Conservation (phyloP, 2,113 vertebrate genomes). For the Triplophysa rosa region DNA sequence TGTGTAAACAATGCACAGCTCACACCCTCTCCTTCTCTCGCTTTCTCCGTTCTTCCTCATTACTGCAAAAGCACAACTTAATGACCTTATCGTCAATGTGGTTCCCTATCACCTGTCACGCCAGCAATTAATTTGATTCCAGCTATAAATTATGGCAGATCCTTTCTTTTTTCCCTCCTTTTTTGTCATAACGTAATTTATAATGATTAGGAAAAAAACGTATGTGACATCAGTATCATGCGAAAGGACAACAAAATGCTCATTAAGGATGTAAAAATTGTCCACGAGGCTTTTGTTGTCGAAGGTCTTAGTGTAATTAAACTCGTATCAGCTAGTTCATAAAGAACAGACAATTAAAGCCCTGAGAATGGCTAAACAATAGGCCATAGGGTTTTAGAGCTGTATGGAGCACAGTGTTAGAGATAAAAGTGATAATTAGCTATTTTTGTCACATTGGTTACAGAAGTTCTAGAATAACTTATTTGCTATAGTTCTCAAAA, state of each 20-base stretch:
- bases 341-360: constrained; percentile 54
- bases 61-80: constrained; percentile 75
- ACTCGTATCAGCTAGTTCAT: constrained; percentile 42
- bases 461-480: constrained; percentile 19
- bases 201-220: constrained; percentile 51
- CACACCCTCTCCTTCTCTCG: constrained; percentile 23
- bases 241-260: constrained; percentile 68
- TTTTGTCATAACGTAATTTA: constrained; percentile 56
- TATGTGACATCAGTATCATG: constrained; percentile 64
- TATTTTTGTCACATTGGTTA: constrained; percentile 35
- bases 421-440: constrained; percentile 42
- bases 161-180: constrained; percentile 32
- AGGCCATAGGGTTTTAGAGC: constrained; percentile 20
- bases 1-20: constrained; percentile 83
- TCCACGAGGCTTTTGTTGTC: constrained; percentile 48
- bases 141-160: constrained; percentile 49
- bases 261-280: constrained; percentile 65
- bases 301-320: constrained; percentile 49
- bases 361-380: constrained; percentile 45
- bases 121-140: constrained; percentile 73
- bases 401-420: background rate
- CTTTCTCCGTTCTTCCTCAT: constrained; percentile 68
- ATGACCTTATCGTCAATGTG: constrained; percentile 72
- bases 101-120: constrained; percentile 73
- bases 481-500: background rate